These are phyloP conservation scores for Tragelaphus scriptus DNA, from an alignment of 2,113 vertebrate genomes.

Conservation along the genomic window DNA sequence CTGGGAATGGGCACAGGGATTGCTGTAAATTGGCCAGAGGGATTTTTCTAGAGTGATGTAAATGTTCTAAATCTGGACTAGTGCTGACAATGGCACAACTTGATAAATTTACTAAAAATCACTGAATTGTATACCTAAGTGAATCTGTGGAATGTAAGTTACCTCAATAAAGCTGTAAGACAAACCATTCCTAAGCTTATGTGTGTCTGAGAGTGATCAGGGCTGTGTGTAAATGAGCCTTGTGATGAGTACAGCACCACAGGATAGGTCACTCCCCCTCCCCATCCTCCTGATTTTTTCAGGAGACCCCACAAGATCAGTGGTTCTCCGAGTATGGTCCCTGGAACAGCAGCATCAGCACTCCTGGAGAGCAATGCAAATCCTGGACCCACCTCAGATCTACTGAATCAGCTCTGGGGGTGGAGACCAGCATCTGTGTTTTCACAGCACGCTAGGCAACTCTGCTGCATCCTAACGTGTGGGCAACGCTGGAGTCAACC, in stretches of 20 bases:
- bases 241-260: fast-evolving
- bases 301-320: neutral
- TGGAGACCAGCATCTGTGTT: neutral
- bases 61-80: neutral
- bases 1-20: neutral
- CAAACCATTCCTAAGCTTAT: neutral
- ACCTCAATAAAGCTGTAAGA: neutral
- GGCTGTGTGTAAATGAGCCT: neutral
- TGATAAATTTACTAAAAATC: neutral
- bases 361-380: neutral
- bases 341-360: neutral
- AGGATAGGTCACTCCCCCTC: fast-evolving
- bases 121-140: neutral
- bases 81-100: neutral
- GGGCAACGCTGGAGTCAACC: neutral
- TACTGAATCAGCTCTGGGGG: neutral
- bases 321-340: neutral
- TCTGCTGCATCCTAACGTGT: fast-evolving
- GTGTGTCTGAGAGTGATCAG: neutral
- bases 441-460: neutral
- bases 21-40: neutral
- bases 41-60: neutral
- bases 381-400: neutral
- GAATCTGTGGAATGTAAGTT: neutral
- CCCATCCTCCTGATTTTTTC: neutral